phyloP scores from a whole-genome alignment of 23 tunicate species.

The Ascidia mentula region DNA sequence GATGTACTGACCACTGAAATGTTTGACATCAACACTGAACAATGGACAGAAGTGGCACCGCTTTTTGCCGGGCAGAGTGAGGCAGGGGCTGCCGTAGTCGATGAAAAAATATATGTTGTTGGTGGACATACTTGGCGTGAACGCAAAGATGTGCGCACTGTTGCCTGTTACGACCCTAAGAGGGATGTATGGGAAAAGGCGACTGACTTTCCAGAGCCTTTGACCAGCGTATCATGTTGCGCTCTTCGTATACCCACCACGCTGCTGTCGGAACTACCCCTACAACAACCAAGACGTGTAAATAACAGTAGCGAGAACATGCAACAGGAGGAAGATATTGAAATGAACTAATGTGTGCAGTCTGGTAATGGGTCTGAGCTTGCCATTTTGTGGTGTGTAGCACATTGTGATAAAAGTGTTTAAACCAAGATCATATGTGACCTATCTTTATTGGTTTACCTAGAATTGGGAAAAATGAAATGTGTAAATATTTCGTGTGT shows the following conservation, averaged over 20 bases:
- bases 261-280: slow-evolving; percentile 62
- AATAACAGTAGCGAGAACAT: slow-evolving; percentile 70
- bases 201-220: slow-evolving; percentile 95
- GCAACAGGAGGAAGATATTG: slow-evolving; percentile 82
- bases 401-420: no score
- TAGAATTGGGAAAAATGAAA: no score
- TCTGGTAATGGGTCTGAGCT: no score
- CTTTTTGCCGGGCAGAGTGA: slow-evolving; percentile 98
- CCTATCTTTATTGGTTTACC: no score
- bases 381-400: no score
- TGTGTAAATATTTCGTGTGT: no score
- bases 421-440: no score
- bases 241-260: slow-evolving; percentile 89
- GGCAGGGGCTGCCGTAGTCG: slow-evolving; percentile 99
- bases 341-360: slow-evolving; percentile 45
- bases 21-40: slow-evolving; percentile 78
- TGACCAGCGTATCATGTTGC: slow-evolving; percentile 97
- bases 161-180: slow-evolving; percentile 98
- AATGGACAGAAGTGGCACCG: slow-evolving; percentile 99
- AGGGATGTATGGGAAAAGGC: slow-evolving; percentile 95
- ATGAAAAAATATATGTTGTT: slow-evolving; percentile 37
- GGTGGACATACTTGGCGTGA: slow-evolving; percentile 99
- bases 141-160: slow-evolving; percentile 98
- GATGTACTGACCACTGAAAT: slow-evolving; percentile 96
- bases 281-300: slow-evolving; percentile 43